Evolutionary conservation across 2,797 vertebrate genomes (phyloP).

Genomic region (Mormyrus hasselquistii): DNA sequence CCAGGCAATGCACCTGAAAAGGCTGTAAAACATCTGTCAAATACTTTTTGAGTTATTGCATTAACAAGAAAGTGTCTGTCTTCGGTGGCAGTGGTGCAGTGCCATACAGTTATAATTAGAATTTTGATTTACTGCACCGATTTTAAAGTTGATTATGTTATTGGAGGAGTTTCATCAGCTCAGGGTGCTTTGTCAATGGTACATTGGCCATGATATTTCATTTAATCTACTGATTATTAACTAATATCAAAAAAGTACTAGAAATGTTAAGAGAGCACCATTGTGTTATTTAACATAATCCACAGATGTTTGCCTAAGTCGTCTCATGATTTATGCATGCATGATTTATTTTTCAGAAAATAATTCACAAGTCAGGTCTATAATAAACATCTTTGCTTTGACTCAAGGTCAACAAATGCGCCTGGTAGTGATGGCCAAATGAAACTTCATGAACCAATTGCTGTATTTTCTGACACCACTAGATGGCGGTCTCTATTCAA

Average conservation of each 20-base stretch:
- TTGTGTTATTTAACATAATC: background rate
- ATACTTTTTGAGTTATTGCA: background rate
- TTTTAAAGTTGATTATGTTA: background rate
- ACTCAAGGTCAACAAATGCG: background rate
- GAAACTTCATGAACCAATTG: background rate
- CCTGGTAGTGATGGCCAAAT: background rate
- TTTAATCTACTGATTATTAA: background rate
- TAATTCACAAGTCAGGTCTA: background rate
- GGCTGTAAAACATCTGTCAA: background rate
- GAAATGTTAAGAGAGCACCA: background rate
- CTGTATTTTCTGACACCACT: background rate
- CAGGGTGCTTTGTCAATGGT: background rate
- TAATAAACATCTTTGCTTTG: background rate
- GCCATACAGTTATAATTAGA: background rate
- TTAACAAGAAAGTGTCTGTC: background rate
- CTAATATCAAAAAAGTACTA: background rate
- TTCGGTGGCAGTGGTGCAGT: background rate
- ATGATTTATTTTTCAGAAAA: background rate
- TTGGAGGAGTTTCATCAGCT: background rate
- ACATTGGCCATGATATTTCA: background rate
- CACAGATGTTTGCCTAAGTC: background rate
- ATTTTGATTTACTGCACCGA: background rate
- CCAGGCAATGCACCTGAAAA: background rate
- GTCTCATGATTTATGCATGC: background rate
- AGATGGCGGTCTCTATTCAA: no score